phyloP scores from a whole-genome alignment of 1,140 invertebrate genomes.

The Antheraea mylitta region DNA sequence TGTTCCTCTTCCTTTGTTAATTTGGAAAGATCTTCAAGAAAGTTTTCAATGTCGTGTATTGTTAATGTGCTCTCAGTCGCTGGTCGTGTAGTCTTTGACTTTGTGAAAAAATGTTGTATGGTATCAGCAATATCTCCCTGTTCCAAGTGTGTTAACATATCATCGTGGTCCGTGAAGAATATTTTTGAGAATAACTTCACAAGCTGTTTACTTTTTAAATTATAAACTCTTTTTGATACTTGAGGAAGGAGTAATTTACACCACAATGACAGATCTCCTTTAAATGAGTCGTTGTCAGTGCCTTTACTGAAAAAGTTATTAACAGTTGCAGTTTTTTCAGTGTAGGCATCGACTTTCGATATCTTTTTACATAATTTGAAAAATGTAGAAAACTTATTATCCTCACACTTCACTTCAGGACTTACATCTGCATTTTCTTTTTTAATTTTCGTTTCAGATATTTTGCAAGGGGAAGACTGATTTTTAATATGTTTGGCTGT shows the following conservation, averaged over 20 bases:
- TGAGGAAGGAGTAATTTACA: slow-evolving; percentile 91
- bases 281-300: slow-evolving; percentile 82
- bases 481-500: slow-evolving; percentile 65
- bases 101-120: slow-evolving; percentile 88
- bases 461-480: slow-evolving; percentile 28
- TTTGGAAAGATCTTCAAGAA: slow-evolving; percentile 85
- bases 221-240: slow-evolving; percentile 91
- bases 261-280: slow-evolving; percentile 90
- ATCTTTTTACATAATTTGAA: slow-evolving; percentile 88
- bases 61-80: slow-evolving; percentile 85
- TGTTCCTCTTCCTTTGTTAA: slow-evolving; percentile 94
- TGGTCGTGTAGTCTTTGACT: slow-evolving; percentile 81
- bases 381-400: slow-evolving; percentile 90
- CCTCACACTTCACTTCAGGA: slow-evolving; percentile 63
- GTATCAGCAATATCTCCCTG: slow-evolving; percentile 95
- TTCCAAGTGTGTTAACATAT: slow-evolving; percentile 92
- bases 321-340: slow-evolving; percentile 89
- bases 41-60: slow-evolving; percentile 88
- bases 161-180: slow-evolving; percentile 85
- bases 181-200: slow-evolving; percentile 93
- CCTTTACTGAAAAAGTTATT: slow-evolving; percentile 85
- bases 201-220: slow-evolving; percentile 94
- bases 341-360: slow-evolving; percentile 87
- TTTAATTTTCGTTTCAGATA: slow-evolving; percentile 5
- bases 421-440: not conserved